A percentile compares a stretch with the other conserved stretches of the same genome.
Evolutionary conservation across 1,140 invertebrate species (phyloP).

Genomic region (Caenorhabditis latens): DNA sequence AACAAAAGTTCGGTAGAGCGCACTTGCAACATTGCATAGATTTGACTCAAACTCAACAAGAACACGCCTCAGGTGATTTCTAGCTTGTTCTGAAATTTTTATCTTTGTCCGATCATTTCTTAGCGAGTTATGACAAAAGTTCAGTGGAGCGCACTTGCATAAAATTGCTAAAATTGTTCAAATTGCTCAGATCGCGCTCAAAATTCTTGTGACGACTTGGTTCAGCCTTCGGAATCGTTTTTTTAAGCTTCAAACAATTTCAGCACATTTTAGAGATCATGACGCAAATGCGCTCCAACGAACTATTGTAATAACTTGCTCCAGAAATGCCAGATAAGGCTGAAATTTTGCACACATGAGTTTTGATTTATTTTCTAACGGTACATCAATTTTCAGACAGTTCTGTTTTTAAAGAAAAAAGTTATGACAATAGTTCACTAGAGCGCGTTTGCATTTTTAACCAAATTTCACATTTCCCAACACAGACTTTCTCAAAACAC

Average conservation of each 20-base stretch:
- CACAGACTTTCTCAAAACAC: constrained; percentile 7
- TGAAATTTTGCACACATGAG: not conserved
- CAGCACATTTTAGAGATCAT: not conserved
- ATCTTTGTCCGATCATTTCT: not conserved
- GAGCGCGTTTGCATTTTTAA: not conserved
- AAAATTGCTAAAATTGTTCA: not conserved
- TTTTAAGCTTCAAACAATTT: not conserved
- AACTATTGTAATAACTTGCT: not conserved
- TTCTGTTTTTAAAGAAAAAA: not conserved
- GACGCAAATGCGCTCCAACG: not conserved
- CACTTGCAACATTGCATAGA: not conserved
- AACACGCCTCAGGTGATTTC: too few relatives aligned
- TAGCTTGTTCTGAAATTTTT: not conserved
- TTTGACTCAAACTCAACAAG: too few relatives aligned
- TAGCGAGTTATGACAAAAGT: not conserved
- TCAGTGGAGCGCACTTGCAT: not conserved
- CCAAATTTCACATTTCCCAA: not conserved
- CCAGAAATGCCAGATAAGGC: not conserved
- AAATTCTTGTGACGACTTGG: not conserved
- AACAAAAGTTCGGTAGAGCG: constrained; percentile 5
- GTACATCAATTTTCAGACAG: not conserved
- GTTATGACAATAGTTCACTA: not conserved
- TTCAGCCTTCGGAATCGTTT: not conserved
- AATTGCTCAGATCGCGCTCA: not conserved
- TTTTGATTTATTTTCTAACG: not conserved